These are phyloP conservation scores for Urophycis tenuis DNA, from an alignment of 2,797 vertebrate species.

Conservation along the genomic window DNA sequence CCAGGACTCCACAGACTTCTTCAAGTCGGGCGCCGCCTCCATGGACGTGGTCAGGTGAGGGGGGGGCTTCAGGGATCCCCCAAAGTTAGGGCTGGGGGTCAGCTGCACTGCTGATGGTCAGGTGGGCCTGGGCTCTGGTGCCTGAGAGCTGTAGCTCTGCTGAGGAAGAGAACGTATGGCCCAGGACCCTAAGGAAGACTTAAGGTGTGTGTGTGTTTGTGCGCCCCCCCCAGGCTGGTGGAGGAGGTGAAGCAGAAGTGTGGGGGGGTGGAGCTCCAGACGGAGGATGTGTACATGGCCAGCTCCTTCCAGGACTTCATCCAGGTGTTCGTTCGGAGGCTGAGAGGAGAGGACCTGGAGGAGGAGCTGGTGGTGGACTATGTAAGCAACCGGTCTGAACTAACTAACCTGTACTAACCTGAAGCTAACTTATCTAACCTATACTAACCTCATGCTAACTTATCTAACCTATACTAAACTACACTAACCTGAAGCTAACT, in stretches of 20 bases:
- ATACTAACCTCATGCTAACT: too few relatives aligned
- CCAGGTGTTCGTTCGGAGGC: conserved; percentile 82
- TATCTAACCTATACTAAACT: background rate
- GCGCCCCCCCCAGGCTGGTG: conserved; percentile 73
- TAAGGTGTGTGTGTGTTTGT: conserved; percentile 6
- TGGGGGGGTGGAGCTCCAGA: conserved; percentile 78
- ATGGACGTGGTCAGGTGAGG: conserved; percentile 96
- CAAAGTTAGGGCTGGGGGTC: too few relatives aligned
- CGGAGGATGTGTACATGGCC: conserved; percentile 94
- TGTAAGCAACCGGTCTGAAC: conserved; percentile 63
- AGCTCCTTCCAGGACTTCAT: conserved; percentile 86
- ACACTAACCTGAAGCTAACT: too few relatives aligned
- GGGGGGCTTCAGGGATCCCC: too few relatives aligned
- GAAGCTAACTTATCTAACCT: background rate
- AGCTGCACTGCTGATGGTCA: background rate
- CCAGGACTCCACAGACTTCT: conserved; percentile 90
- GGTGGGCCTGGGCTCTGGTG: background rate
- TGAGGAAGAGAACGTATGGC: too few relatives aligned
- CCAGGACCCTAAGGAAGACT: too few relatives aligned
- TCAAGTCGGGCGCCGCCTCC: conserved; percentile 93
- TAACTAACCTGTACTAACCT: background rate
- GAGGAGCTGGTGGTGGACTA: conserved; percentile 80
- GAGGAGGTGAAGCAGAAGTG: conserved; percentile 91
- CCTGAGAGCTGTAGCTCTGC: too few relatives aligned
- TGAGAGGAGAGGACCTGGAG: conserved; percentile 84